Percentiles rank a stretch among this genome's conserved stretches.
Evolutionary conservation across 2,797 vertebrate species (phyloP).

Genomic region (Sciurus carolinensis): DNA sequence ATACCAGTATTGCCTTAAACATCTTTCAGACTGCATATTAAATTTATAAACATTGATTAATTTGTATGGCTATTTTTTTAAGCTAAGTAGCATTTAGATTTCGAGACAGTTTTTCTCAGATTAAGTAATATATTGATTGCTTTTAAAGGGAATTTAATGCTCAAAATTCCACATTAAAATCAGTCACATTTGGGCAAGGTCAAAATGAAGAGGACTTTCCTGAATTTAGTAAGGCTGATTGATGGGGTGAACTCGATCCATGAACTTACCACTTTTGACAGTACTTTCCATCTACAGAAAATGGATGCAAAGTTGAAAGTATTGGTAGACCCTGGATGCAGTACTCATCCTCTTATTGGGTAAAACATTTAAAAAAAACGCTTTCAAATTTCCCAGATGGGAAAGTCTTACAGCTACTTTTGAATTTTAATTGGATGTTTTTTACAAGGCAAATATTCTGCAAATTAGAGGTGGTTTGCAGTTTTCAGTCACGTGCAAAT

Average conservation of each 20-base stretch:
- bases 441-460: neutral
- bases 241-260: slow-evolving; percentile 52
- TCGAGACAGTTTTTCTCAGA: neutral
- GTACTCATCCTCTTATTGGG: neutral
- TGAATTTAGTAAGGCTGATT: slow-evolving; percentile 52
- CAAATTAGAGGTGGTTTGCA: neutral
- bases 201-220: slow-evolving; percentile 53
- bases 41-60: neutral
- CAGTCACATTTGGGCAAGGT: slow-evolving; percentile 65
- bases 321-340: neutral
- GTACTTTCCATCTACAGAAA: slow-evolving; percentile 29
- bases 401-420: neutral
- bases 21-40: neutral
- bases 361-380: neutral
- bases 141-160: slow-evolving; percentile 41
- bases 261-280: slow-evolving; percentile 34
- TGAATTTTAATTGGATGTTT: slow-evolving; percentile 49
- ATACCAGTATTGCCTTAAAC: neutral
- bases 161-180: slow-evolving; percentile 45
- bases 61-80: neutral
- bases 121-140: slow-evolving; percentile 20
- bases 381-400: slow-evolving; percentile 30
- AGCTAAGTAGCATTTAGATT: neutral
- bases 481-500: neutral
- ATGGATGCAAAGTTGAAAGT: neutral